phyloP scores from a whole-genome alignment of 2,888 invertebrate species.

The Caenorhabditis panamensis region DNA sequence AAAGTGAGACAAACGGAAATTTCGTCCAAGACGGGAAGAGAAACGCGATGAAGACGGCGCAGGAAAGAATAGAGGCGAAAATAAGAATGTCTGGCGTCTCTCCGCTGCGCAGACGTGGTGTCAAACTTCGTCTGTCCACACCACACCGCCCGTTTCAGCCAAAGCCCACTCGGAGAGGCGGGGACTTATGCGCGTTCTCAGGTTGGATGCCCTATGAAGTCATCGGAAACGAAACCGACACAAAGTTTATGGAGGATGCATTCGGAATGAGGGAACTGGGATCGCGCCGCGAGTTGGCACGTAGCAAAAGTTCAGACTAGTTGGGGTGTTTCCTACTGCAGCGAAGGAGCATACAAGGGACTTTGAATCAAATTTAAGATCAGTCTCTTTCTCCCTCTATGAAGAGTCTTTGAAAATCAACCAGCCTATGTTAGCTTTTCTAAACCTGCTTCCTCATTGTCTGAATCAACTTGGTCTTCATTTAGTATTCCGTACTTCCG shows the following conservation, averaged over 20 bases:
- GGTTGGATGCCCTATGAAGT: slow-evolving; percentile 34
- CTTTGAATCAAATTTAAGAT: too few relatives aligned
- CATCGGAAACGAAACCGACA: slow-evolving; percentile 6
- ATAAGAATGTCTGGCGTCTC: slow-evolving; percentile 26
- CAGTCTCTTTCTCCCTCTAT: too few relatives aligned
- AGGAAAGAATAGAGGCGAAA: slow-evolving; percentile 26
- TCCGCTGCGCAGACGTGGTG: slow-evolving; percentile 24
- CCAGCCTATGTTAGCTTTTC: too few relatives aligned
- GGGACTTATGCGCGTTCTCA: slow-evolving; percentile 24
- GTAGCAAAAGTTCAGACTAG: slow-evolving; percentile 10
- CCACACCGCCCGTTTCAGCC: slow-evolving; percentile 7
- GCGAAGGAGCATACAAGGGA: not conserved
- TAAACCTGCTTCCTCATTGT: too few relatives aligned
- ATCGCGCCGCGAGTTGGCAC: slow-evolving; percentile 24
- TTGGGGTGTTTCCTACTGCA: slow-evolving; percentile 1
- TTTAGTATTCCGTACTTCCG: too few relatives aligned
- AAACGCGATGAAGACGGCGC: not conserved
- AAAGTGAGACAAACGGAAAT: not conserved
- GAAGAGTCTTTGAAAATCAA: too few relatives aligned
- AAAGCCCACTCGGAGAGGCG: slow-evolving; percentile 2
- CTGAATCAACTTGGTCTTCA: too few relatives aligned
- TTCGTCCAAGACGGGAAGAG: not conserved
- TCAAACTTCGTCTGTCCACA: slow-evolving; percentile 32
- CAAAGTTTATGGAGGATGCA: slow-evolving; percentile 15
- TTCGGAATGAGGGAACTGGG: slow-evolving; percentile 36